phyloP scores from a whole-genome alignment of 23 tunicate species.

The Styela clava region DNA sequence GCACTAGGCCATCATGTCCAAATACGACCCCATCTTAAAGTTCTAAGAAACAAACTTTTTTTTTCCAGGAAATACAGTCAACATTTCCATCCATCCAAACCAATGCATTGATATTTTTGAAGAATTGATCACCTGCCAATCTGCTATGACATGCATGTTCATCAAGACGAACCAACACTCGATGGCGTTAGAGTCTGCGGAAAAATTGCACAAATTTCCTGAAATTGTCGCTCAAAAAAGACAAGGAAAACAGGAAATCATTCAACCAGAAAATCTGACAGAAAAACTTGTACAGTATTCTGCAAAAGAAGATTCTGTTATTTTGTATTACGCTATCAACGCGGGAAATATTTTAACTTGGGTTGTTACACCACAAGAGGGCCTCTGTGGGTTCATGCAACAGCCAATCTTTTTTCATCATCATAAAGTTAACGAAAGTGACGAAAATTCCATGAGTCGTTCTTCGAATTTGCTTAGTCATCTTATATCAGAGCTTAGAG shows the following conservation, averaged over 20 bases:
- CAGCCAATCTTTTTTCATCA: neutral
- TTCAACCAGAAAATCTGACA: neutral
- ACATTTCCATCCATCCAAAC: constrained; percentile 15
- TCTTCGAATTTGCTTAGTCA: constrained; percentile 14
- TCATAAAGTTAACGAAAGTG: neutral
- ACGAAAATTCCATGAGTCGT: neutral
- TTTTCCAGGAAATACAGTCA: constrained; percentile 1
- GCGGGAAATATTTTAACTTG: constrained; percentile 47
- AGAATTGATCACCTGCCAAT: constrained; percentile 34
- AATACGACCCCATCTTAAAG: no score
- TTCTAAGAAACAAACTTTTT: neutral
- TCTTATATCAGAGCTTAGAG: constrained; percentile 32
- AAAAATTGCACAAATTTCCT: constrained; percentile 35
- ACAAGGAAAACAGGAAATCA: neutral
- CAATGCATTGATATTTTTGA: constrained; percentile 20
- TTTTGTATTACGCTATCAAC: constrained; percentile 30
- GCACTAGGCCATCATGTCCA: no score
- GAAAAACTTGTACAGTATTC: constrained; percentile 40
- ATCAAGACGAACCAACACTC: constrained; percentile 12
- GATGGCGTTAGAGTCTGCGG: constrained; percentile 48
- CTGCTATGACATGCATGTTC: constrained; percentile 29
- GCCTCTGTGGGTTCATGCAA: constrained; percentile 5
- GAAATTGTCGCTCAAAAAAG: constrained; percentile 18
- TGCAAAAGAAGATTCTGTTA: constrained; percentile 2
- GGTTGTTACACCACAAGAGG: constrained; percentile 45